Percentiles rank a stretch among this genome's conserved stretches.
Conservation (phyloP, 1,140 invertebrate genomes). For the Panulirus ornatus region DNA sequence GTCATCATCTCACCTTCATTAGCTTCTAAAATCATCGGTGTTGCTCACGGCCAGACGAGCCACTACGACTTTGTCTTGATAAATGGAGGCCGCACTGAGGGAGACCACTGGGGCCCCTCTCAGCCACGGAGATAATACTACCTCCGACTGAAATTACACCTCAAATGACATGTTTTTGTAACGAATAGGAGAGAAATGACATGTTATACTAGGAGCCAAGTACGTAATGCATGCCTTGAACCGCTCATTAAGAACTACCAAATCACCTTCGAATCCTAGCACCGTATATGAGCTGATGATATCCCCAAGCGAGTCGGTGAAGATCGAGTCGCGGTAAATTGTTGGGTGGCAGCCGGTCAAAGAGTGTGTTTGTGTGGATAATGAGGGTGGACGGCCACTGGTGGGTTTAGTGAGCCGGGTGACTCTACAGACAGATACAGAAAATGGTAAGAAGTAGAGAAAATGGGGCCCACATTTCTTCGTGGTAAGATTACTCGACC, state of each 20-base stretch:
- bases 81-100: not conserved
- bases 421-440: not conserved
- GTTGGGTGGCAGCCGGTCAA: constrained; percentile 22
- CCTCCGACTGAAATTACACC: constrained; percentile 39
- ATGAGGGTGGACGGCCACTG: constrained; percentile 29
- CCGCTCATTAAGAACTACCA: constrained; percentile 65
- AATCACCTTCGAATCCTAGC: constrained; percentile 32
- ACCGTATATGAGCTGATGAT: constrained; percentile 23
- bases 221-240: constrained; percentile 35
- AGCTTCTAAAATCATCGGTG: not conserved
- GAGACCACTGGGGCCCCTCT: not conserved
- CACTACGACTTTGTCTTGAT: not conserved
- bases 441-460: constrained; percentile 11
- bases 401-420: constrained; percentile 34
- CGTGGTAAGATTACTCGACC: not conserved
- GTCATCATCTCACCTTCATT: constrained; percentile 34
- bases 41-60: not conserved
- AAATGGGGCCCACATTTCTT: constrained; percentile 12
- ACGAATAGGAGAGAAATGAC: constrained; percentile 71
- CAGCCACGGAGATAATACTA: not conserved
- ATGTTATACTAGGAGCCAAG: constrained; percentile 49
- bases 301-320: not conserved
- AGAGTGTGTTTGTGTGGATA: constrained; percentile 58
- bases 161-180: constrained; percentile 68
- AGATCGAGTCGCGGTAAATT: constrained; percentile 46